phyloP scores from a whole-genome alignment of 2,113 vertebrate species.

The Archocentrus centrarchus region DNA sequence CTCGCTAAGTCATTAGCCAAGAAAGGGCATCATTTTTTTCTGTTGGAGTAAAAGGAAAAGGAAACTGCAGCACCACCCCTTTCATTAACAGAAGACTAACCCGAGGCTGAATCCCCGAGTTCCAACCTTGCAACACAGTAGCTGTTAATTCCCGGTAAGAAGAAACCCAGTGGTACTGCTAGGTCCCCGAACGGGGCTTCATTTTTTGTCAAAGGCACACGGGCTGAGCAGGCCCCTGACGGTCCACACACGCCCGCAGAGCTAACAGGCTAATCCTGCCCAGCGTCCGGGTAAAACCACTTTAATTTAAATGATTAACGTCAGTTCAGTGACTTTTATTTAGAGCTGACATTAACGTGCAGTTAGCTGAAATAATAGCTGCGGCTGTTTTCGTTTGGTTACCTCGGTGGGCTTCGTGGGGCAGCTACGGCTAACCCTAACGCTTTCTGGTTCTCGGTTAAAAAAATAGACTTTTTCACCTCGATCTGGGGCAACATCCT shows the following conservation, averaged over 20 bases:
- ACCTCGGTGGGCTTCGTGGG: neutral
- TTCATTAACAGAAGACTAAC: constrained; percentile 49
- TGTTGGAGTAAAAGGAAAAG: constrained; percentile 71
- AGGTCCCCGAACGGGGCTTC: constrained; percentile 19
- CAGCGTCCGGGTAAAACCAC: neutral
- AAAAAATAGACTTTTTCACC: neutral
- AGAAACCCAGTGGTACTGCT: neutral
- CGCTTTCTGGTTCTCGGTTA: neutral
- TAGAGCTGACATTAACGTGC: neutral
- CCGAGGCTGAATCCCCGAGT: constrained; percentile 47
- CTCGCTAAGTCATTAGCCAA: constrained; percentile 68
- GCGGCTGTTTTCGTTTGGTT: neutral
- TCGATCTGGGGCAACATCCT: neutral
- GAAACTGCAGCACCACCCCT: constrained; percentile 47
- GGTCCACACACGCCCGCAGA: neutral
- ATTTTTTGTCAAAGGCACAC: constrained; percentile 61
- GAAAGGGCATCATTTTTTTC: constrained; percentile 72
- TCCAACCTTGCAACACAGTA: constrained; percentile 39
- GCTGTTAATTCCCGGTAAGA: constrained; percentile 73
- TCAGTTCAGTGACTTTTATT: neutral
- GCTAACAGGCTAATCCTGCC: neutral
- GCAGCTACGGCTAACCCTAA: neutral
- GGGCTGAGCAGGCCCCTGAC: constrained; percentile 55
- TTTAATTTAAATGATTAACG: neutral
- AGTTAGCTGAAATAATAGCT: constrained; percentile 21